A percentile compares a stretch with the other conserved stretches of the same genome.
Conservation (phyloP, 2,888 invertebrate genomes). For the Orthonychiurus folsomi region DNA sequence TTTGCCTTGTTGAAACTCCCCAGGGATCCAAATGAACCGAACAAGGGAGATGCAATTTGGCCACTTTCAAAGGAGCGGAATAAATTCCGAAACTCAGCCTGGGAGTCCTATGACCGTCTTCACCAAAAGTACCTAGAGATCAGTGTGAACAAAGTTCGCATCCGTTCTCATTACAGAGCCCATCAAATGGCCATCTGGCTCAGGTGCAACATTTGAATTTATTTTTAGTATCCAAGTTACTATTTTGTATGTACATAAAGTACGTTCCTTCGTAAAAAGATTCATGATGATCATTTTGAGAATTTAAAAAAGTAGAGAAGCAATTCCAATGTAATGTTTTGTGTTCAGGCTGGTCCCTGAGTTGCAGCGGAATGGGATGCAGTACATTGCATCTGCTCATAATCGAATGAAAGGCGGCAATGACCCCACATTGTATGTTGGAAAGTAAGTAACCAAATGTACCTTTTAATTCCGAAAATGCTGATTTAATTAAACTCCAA, state of each 20-base stretch:
- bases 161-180: slow-evolving; percentile 67
- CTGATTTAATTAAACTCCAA: too few relatives aligned
- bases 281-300: too few relatives aligned
- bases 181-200: slow-evolving; percentile 86
- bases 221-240: neutral
- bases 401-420: slow-evolving; percentile 36
- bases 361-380: slow-evolving; percentile 33
- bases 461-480: neutral
- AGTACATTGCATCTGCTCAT: slow-evolving; percentile 31
- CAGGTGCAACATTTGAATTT: slow-evolving; percentile 43
- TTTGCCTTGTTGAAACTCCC: too few relatives aligned
- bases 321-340: neutral
- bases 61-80: slow-evolving; percentile 74
- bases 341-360: slow-evolving; percentile 31
- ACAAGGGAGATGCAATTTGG: slow-evolving; percentile 56
- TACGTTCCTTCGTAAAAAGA: too few relatives aligned
- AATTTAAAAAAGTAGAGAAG: too few relatives aligned
- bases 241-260: slow-evolving; percentile 43
- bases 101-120: slow-evolving; percentile 87
- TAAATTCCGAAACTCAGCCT: slow-evolving; percentile 70
- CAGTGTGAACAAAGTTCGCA: slow-evolving; percentile 39
- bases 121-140: slow-evolving; percentile 91
- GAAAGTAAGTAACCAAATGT: slow-evolving; percentile 28
- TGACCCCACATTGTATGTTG: slow-evolving; percentile 33
- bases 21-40: slow-evolving; percentile 77